Conservation (phyloP, 2,797 vertebrate genomes). For the Cephalopachus bancanus region DNA sequence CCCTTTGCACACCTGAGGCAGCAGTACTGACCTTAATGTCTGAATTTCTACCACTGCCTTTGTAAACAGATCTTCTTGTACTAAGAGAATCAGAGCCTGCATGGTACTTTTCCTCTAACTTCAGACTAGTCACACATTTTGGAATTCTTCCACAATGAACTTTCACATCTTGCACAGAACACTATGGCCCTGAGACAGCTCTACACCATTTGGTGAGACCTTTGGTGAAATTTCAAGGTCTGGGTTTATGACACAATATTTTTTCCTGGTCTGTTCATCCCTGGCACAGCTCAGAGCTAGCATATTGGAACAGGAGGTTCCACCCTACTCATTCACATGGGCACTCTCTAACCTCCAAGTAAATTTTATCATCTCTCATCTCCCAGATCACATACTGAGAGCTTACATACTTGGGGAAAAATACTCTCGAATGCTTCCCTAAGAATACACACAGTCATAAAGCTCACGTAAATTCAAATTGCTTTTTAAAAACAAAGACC, state of each 20-base stretch:
- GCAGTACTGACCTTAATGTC: not conserved
- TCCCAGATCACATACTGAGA: not conserved
- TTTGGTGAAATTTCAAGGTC: conserved; percentile 66
- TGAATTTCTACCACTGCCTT: not conserved
- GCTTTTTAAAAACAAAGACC: conserved; percentile 62
- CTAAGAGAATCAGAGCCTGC: not conserved
- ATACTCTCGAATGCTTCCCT: not conserved
- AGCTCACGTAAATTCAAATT: not conserved
- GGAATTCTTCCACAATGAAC: conserved; percentile 33
- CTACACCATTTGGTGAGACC: conserved; percentile 22
- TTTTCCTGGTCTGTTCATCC: conserved; percentile 64
- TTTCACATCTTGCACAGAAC: conserved; percentile 42
- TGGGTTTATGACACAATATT: conserved; percentile 46
- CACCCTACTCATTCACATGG: not conserved
- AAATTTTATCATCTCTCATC: not conserved
- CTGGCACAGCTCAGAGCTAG: not conserved
- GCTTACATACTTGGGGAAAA: fast-evolving
- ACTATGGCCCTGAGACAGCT: not conserved
- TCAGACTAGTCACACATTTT: not conserved
- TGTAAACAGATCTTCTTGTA: not conserved
- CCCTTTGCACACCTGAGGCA: not conserved
- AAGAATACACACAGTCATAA: not conserved
- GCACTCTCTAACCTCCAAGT: not conserved
- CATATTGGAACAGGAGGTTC: conserved; percentile 45
- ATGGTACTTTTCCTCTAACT: conserved; percentile 57